Conservation (phyloP, 2,113 vertebrate species). For the Agapornis roseicollis region DNA sequence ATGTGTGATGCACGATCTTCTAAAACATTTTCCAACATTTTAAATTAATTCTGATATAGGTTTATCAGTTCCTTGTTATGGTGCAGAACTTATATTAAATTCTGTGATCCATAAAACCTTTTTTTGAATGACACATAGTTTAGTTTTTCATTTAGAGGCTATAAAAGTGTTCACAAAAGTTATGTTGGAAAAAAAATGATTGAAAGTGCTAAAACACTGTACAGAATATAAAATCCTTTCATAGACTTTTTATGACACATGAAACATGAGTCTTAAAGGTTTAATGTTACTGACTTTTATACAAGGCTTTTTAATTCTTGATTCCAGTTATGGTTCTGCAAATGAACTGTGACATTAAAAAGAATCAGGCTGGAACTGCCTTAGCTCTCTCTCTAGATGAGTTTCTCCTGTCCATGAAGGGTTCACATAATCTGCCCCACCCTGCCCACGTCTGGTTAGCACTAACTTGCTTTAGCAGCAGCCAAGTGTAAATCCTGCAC, state of each 20-base stretch:
- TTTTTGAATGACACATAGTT: conserved; percentile 87
- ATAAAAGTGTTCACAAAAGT: conserved; percentile 89
- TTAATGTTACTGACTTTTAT: conserved; percentile 88
- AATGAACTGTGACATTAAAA: conserved; percentile 89
- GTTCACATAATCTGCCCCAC: conserved; percentile 58
- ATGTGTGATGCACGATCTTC: conserved; percentile 64
- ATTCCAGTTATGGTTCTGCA: conserved; percentile 86
- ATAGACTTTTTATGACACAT: conserved; percentile 88
- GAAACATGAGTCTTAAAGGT: conserved; percentile 88
- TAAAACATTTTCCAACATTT: conserved; percentile 76
- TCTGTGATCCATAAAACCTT: conserved; percentile 84
- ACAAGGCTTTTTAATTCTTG: conserved; percentile 87
- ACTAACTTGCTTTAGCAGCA: conserved; percentile 41
- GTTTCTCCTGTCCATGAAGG: conserved; percentile 70
- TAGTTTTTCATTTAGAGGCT: conserved; percentile 88
- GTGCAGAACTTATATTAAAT: conserved; percentile 84
- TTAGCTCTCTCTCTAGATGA: conserved; percentile 73
- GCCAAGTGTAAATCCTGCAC: conserved; percentile 57
- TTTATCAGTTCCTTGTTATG: conserved; percentile 85
- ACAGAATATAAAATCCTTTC: conserved; percentile 88
- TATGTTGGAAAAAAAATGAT: conserved; percentile 84
- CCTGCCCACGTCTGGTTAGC: conserved; percentile 64
- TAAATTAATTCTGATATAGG: conserved; percentile 83
- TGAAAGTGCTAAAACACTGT: conserved; percentile 85
- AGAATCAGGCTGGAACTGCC: conserved; percentile 81